These are phyloP conservation scores for Erebia palarica DNA, from an alignment of 2,888 invertebrate species.

Conservation along the genomic window DNA sequence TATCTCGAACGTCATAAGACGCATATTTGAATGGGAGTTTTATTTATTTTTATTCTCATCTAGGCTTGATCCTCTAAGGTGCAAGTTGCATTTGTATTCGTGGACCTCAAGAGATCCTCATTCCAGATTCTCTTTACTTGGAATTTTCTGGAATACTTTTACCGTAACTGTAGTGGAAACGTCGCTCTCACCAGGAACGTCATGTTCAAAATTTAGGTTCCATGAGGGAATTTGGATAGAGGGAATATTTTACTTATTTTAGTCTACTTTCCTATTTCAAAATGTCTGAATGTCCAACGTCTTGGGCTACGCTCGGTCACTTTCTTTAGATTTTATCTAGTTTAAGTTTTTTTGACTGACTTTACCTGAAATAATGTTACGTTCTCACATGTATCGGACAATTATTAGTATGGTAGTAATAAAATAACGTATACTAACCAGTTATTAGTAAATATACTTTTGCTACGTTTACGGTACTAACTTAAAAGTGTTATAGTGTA, in stretches of 20 bases:
- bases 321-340: too few species aligned
- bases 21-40: not conserved
- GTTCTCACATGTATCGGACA: too few species aligned
- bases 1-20: not conserved
- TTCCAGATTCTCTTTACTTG: constrained; percentile 51
- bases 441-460: too few species aligned
- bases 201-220: not conserved
- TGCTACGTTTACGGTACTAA: too few species aligned
- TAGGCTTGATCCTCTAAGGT: constrained; percentile 39
- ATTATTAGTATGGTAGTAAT: too few species aligned
- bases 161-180: constrained; percentile 27
- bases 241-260: constrained; percentile 7
- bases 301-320: too few species aligned
- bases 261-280: not conserved
- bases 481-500: too few species aligned
- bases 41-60: constrained; percentile 36
- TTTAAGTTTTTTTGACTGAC: too few species aligned
- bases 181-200: constrained; percentile 7
- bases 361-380: too few species aligned
- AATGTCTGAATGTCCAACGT: not conserved
- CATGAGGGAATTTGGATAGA: constrained; percentile 2
- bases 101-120: constrained; percentile 48
- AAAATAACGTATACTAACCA: too few species aligned
- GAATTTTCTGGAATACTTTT: constrained; percentile 49
- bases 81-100: constrained; percentile 50